These are phyloP conservation scores for Erpornis zantholeuca DNA, from an alignment of 2,113 vertebrate genomes.

Conservation along the genomic window DNA sequence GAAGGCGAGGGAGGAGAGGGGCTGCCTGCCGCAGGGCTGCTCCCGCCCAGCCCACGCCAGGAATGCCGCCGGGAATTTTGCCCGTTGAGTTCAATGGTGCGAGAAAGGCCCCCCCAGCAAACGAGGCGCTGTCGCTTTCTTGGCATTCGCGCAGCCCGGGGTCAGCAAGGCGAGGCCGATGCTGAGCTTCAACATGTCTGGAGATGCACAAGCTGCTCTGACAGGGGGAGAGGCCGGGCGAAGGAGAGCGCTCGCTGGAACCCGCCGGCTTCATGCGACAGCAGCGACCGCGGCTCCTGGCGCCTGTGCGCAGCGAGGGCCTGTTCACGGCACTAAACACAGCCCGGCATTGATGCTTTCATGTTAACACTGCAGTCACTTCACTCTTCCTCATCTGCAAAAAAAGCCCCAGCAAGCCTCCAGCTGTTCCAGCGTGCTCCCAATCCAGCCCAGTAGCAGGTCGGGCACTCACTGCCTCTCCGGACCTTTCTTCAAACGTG, in stretches of 20 bases:
- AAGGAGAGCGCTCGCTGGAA: background rate
- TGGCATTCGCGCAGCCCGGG: background rate
- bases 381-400: background rate
- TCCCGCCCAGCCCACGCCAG: background rate
- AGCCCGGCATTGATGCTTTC: background rate
- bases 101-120: background rate
- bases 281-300: background rate
- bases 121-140: background rate
- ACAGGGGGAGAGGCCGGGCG: background rate
- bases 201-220: background rate
- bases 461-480: fast-evolving
- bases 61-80: background rate
- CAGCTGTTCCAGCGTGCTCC: background rate
- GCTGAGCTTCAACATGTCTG: background rate
- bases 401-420: background rate
- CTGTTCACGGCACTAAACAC: background rate
- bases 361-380: background rate
- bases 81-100: background rate
- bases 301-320: fast-evolving
- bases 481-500: background rate
- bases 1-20: background rate
- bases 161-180: background rate
- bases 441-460: background rate
- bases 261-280: background rate
- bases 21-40: background rate